Conservation (phyloP, 2,797 vertebrate genomes). For the Crypturellus tataupa region DNA sequence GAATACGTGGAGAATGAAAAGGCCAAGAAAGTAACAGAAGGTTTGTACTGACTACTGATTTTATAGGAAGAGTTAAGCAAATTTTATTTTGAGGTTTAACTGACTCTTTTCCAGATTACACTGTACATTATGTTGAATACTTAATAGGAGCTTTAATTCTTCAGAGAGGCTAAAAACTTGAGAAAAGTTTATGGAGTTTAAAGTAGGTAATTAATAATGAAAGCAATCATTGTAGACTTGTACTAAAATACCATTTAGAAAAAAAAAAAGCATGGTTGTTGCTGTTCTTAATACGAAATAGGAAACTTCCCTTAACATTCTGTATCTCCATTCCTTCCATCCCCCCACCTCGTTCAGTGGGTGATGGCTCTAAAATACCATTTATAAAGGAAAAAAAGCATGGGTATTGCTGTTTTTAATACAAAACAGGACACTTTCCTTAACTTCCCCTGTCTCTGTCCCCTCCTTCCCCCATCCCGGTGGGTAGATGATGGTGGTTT, state of each 20-base stretch:
- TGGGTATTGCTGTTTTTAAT: neutral
- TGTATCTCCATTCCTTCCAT: neutral
- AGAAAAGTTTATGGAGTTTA: neutral
- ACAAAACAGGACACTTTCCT: neutral
- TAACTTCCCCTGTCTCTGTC: neutral
- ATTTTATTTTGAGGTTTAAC: neutral
- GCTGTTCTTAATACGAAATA: neutral
- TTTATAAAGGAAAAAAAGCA: too few relatives aligned
- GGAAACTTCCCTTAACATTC: neutral
- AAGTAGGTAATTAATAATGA: neutral
- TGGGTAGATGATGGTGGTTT: conserved; percentile 13
- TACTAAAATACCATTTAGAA: neutral
- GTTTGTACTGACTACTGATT: neutral
- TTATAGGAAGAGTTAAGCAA: neutral
- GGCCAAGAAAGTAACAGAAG: neutral
- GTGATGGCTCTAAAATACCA: neutral
- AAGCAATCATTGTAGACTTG: neutral
- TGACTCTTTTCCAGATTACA: neutral
- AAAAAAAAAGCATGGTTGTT: neutral
- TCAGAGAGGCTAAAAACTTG: neutral
- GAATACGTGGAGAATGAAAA: neutral
- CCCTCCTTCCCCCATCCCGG: neutral
- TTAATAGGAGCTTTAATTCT: neutral
- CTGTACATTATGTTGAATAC: neutral
- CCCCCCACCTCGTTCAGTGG: neutral